Base-by-base conservation (phyloP, 2,888 invertebrate genomes). In the Stramonita haemastoma region DNA sequence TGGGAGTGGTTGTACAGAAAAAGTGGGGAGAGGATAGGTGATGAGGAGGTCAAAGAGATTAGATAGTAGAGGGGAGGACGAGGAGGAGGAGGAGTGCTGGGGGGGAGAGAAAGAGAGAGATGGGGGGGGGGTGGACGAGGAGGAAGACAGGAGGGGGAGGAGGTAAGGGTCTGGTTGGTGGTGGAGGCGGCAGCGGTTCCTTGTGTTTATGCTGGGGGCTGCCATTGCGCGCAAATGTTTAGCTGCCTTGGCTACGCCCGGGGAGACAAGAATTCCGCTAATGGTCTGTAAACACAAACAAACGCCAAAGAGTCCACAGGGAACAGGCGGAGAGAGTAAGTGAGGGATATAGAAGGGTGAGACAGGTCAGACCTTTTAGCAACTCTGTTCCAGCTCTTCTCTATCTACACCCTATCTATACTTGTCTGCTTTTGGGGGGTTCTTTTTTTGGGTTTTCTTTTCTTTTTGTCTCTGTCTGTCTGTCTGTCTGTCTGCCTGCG, bases 241-340 rank as follows among this genome's bases (percentile, higher is more conserved):
- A 85, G 84, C 84, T 85, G 56, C 81, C 88, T 34, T 83, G 26
- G 34, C 36, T 84, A 32, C 34, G 88, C 57, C 88, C 34, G 19
- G 32, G 88, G 22, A 60, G 88, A 88, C 88, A 56, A 89, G 46
- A 60, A 46, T 88, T 84, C 60, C 85, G 79, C 88, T 88, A 88
- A 88, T 88, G 88, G 88, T 88, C 84, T 34, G 88, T 88, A 88
- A 88, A 88, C 88, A 88, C 29, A 88, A 88, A 88, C 88, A 88
- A 84, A 70, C 84, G 19, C 26, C 26, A 26, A n/a, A 26, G n/a
- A 4, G 11, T 26, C 22, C 26, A 73, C n/a, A n/a, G 70, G 26
- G 70, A 1, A 60, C 4, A 60, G 60, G 22, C 60, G 60, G 19
- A 60, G 19, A 13, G 60, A 60, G 22, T 1, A 60, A 1, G 60